Evolutionary conservation across 2,888 invertebrate genomes (phyloP), one percentile per base, ranked within the genome.

Genomic region (Odiellus spinosus): DNA sequence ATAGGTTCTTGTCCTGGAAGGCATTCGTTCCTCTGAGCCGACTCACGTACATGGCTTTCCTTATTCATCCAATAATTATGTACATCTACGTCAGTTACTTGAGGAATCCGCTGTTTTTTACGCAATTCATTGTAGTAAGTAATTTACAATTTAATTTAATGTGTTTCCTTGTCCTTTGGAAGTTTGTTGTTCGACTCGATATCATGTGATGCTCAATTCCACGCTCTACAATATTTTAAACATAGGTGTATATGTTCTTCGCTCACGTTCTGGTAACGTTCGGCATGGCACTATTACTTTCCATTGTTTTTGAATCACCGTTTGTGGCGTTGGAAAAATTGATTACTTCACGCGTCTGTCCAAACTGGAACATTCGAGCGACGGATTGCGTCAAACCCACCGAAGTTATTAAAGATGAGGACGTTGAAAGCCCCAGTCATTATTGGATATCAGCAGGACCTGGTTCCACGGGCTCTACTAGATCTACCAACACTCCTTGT

Each of bases 11-110:
- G 11, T 51, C 47, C 6, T 53, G 51, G 51, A 44, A 46, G 26
- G 51, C 51, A 11, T 53, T 53, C 33, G 39, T 53, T 15, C 53
- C 53, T 6, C 21, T 53, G 20, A 51, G 51, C 36, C 51, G 53
- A 1, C 44, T 53, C 5, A 43, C 49, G 4, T 49, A 47, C 15
- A 26, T 51, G 19, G 51, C 53, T 10, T 53, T 51, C 26, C 26
- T 53, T 18, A 45, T 53, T 15, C 53, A 53, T 45, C 53, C 53
- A 3, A 21, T 53, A 10, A 17, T 53, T 11, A 53, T 53, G 51
- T 53, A 51, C 32, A 40, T 49, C 5, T 51, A 53, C 42, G 48
- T 47, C 32, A 51, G 51, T 26, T 51, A 51, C 39, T 36, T 51
- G 2, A 48, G 49, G 33, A 41, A 48, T 10, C 53, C 53, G 20